Conservation (phyloP, 2,888 invertebrate genomes). For the Syrista parreyssii region DNA sequence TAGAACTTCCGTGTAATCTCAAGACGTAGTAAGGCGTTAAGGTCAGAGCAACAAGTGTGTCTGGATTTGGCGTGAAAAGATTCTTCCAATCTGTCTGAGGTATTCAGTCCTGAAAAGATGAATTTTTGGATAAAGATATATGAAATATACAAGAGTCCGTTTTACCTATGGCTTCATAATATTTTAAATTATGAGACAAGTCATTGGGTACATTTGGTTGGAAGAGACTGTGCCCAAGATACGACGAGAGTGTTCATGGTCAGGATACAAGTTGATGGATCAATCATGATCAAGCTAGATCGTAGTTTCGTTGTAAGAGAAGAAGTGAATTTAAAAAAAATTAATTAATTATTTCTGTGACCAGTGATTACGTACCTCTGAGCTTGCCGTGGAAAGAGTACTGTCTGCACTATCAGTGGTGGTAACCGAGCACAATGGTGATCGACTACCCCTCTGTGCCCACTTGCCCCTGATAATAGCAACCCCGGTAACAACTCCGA, state of each 20-base stretch:
- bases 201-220: background rate
- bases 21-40: conserved; percentile 5
- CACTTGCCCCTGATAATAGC: conserved; percentile 56
- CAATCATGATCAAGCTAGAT: background rate
- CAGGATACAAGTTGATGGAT: background rate
- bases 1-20: background rate
- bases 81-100: background rate
- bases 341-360: background rate
- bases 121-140: background rate
- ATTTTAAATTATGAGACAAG: background rate
- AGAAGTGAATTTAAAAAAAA: background rate
- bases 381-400: conserved; percentile 52
- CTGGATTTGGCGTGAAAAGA: conserved; percentile 7
- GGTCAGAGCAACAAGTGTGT: conserved; percentile 37
- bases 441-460: conserved; percentile 52
- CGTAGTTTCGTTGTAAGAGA: background rate
- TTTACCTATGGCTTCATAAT: background rate
- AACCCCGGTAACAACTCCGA: conserved; percentile 55
- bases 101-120: background rate
- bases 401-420: conserved; percentile 57
- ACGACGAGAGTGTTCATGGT: background rate
- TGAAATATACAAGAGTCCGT: background rate
- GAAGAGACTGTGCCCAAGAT: background rate
- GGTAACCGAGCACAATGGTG: conserved; percentile 51
- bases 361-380: conserved; percentile 47